These are phyloP conservation scores for Parapristionchus giblindavisi DNA, from an alignment of 2,888 invertebrate species.

Conservation along the genomic window DNA sequence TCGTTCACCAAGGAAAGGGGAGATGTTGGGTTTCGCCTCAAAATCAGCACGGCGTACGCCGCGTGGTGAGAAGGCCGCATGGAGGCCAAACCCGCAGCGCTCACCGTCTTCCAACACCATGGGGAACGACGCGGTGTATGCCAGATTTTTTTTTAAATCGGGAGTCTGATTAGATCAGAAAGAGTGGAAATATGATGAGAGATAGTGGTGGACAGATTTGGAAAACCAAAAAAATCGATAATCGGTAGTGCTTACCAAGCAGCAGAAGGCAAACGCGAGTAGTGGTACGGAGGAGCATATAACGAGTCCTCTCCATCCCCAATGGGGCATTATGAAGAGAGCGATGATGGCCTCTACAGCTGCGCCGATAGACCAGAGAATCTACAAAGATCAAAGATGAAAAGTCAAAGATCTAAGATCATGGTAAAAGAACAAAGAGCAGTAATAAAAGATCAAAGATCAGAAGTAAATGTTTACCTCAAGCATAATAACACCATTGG, in stretches of 20 bases:
- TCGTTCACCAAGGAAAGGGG: too few species aligned
- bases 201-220: too few species aligned
- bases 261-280: conserved; percentile 77
- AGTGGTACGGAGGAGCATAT: conserved; percentile 86
- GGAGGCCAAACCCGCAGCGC: too few species aligned
- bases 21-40: too few species aligned
- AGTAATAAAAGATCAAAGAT: neutral
- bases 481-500: conserved; percentile 87
- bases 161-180: neutral
- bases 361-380: conserved; percentile 94
- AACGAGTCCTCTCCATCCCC: conserved; percentile 89
- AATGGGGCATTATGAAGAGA: conserved; percentile 21
- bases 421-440: neutral
- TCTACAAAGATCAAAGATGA: conserved; percentile 77
- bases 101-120: too few species aligned
- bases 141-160: neutral
- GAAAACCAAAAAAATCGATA: too few species aligned
- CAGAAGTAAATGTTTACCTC: conserved; percentile 4
- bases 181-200: neutral
- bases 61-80: too few species aligned
- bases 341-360: conserved; percentile 78
- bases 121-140: too few species aligned
- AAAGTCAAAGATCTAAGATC: too few species aligned
- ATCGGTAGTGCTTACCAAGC: conserved; percentile 29
- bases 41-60: too few species aligned